Evolutionary conservation across 2,797 vertebrate species (phyloP), one percentile per base, ranked within the genome.

Genomic region (Chaetophractus vellerosus): DNA sequence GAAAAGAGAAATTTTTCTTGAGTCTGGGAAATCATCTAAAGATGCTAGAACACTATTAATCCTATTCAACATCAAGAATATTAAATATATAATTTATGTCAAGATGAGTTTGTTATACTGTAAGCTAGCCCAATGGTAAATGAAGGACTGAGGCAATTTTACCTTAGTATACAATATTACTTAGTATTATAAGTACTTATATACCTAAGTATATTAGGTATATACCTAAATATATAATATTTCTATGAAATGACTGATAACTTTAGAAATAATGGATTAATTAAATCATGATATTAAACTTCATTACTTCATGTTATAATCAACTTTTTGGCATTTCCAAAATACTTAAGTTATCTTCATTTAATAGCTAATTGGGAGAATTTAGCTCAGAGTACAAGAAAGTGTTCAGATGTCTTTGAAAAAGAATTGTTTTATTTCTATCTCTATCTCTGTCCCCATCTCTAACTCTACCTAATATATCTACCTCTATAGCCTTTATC

Each of bases 241-340:
- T 71, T 64, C 33, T 2, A 23, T 38, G 28, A 28, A 91, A 78
- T 61, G 92, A 59, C 61, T 41, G 28, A 68, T 63, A 12, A 57
- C 31, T 96, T 76, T 55, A 41, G 55, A 82, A 91, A 55, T 7
- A 69, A 57, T 48, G 1, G 45, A 55, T 88, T n/a, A 64, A 23
- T 63, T 57, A 85, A 91, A 63, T 95, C 16, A 31, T 82, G 21
- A 33, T 28, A 80, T 84, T 75, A 87, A 87, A 69, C 86, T 95
- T 78, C 1, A 83, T 82, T 85, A 80, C 9, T 71, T 96, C 28
- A 79, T 88, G 71, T 75, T 1, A 9, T 69, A 23, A 64, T 86
- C 31, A 33, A 48, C 68, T 83, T 78, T 78, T 81, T 71, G 33
- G 86, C 31, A 16, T 0, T 82, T 57, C 28, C 55, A 87, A 74